Percentiles rank a stretch among this genome's conserved stretches.
Evolutionary conservation across 1,140 invertebrate species (phyloP).

Genomic region (Caenorhabditis inopinata): DNA sequence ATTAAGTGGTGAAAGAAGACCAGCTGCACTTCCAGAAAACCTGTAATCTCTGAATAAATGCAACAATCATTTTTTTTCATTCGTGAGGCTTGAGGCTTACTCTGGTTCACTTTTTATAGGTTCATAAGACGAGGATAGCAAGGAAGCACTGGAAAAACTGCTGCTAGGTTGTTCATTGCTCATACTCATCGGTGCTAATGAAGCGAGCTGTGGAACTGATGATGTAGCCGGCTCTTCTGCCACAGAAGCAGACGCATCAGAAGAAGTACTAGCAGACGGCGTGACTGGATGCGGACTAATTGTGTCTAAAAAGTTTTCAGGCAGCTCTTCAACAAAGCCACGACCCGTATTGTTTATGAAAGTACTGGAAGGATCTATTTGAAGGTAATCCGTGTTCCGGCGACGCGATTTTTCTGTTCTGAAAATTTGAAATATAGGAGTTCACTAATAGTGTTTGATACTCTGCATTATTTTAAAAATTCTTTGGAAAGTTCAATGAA

Average conservation of each 20-base stretch:
- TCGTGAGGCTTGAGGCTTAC: background rate
- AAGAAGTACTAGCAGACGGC: background rate
- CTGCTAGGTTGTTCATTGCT: background rate
- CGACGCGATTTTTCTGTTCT: constrained; percentile 36
- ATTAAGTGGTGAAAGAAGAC: constrained; percentile 46
- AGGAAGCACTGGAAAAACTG: background rate
- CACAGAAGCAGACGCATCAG: background rate
- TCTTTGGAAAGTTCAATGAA: too few relatives aligned
- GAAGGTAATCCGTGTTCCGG: constrained; percentile 48
- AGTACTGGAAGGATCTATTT: constrained; percentile 59
- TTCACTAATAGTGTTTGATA: too few relatives aligned
- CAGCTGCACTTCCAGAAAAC: constrained; percentile 43
- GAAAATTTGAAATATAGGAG: constrained; percentile 22
- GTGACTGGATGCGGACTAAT: constrained; percentile 59
- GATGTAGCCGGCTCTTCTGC: background rate
- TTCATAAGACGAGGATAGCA: background rate
- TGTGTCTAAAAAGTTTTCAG: constrained; percentile 64
- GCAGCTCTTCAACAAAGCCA: constrained; percentile 54
- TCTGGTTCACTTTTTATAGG: constrained; percentile 15
- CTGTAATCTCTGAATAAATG: constrained; percentile 36
- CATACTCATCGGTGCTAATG: constrained; percentile 51
- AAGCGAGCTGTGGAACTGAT: constrained; percentile 41
- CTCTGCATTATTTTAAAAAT: too few relatives aligned
- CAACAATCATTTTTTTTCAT: background rate
- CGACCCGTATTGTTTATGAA: constrained; percentile 40